These are phyloP conservation scores for Drosophila algonquin DNA, from an alignment of 2,888 invertebrate genomes.

Conservation along the genomic window DNA sequence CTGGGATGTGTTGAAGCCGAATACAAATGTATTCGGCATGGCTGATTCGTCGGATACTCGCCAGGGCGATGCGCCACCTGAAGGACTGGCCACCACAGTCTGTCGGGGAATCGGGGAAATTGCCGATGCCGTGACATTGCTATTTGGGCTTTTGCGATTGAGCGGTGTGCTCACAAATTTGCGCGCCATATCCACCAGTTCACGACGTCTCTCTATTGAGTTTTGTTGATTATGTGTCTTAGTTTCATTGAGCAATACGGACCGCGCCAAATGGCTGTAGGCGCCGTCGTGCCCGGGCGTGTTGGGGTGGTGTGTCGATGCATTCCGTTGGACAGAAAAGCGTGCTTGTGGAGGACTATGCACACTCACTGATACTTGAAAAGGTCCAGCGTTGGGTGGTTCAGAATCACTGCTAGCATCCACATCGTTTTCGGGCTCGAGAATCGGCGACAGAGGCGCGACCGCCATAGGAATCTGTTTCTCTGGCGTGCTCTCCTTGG, in stretches of 20 bases:
- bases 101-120: conserved; percentile 64
- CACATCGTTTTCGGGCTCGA: conserved; percentile 33
- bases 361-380: conserved; percentile 16
- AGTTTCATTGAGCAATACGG: conserved; percentile 73
- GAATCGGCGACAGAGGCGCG: conserved; percentile 50
- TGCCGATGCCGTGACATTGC: background rate
- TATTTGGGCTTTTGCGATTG: conserved; percentile 35
- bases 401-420: conserved; percentile 9
- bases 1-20: conserved; percentile 75
- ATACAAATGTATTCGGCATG: conserved; percentile 78
- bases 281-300: conserved; percentile 31
- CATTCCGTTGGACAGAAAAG: background rate
- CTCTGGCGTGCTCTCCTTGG: background rate
- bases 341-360: background rate
- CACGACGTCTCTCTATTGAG: conserved; percentile 34
- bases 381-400: background rate
- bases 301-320: background rate
- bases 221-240: conserved; percentile 39
- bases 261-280: conserved; percentile 78
- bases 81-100: background rate
- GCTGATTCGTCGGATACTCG: conserved; percentile 75
- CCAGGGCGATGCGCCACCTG: conserved; percentile 77
- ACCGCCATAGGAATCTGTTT: background rate
- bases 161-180: conserved; percentile 79
- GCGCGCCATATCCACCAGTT: conserved; percentile 69